Percentiles rank a stretch among this genome's conserved stretches.
These are phyloP conservation scores for Tachysurus vachellii DNA, from an alignment of 2,113 vertebrate species.

Conservation along the genomic window DNA sequence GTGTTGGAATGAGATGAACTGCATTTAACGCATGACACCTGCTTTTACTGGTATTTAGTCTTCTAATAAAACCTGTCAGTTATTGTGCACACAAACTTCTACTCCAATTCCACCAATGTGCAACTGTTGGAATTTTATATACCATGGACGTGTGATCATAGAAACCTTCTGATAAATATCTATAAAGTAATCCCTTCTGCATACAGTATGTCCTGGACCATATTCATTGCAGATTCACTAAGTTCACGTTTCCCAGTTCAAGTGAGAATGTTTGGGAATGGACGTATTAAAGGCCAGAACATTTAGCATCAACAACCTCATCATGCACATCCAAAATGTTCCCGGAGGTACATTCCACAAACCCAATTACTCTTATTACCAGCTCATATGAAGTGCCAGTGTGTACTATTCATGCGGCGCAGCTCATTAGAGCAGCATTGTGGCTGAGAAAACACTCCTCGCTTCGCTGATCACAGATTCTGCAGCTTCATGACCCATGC, in stretches of 20 bases:
- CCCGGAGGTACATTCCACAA: neutral
- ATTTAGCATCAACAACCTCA: neutral
- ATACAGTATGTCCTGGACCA: neutral
- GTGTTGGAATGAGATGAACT: neutral
- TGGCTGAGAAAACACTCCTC: conserved; percentile 9
- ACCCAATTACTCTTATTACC: conserved; percentile 24
- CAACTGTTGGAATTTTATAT: neutral
- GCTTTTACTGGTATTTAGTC: neutral
- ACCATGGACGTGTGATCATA: neutral
- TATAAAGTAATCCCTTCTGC: neutral
- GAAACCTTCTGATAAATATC: neutral
- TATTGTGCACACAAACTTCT: neutral
- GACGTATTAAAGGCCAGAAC: neutral
- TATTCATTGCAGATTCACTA: neutral
- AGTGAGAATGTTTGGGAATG: neutral
- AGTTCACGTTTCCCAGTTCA: neutral
- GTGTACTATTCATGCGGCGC: conserved; percentile 2
- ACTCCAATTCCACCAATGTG: neutral
- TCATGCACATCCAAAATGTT: conserved; percentile 9
- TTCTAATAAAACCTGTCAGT: conserved; percentile 16
- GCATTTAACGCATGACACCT: neutral
- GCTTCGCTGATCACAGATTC: conserved; percentile 17
- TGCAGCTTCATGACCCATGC: conserved; percentile 12
- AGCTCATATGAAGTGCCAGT: conserved; percentile 18
- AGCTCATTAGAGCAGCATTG: conserved; percentile 40